A percentile compares a stretch with the other conserved stretches of the same genome.
Conservation (phyloP, 2,113 vertebrate genomes). For the Trematocara zebra region DNA sequence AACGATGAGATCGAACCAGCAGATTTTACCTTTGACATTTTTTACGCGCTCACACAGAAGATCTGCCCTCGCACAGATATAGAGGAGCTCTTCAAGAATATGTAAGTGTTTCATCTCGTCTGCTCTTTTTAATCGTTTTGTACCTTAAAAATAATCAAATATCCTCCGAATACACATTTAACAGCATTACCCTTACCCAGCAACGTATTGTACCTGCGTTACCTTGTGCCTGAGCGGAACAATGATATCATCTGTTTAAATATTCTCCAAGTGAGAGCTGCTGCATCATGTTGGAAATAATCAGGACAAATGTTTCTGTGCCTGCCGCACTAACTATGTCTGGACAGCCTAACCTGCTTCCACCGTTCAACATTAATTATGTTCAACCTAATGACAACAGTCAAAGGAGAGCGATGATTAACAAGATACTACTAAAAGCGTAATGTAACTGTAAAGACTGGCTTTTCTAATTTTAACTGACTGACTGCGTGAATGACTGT, state of each 20-base stretch:
- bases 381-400: constrained; percentile 69
- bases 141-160: neutral
- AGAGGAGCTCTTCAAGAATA: constrained; percentile 96
- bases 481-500: constrained; percentile 44
- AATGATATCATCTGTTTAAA: neutral
- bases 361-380: constrained; percentile 78
- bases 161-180: neutral
- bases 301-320: constrained; percentile 57
- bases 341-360: constrained; percentile 82
- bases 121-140: neutral
- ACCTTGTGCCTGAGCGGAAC: neutral
- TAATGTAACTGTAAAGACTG: constrained; percentile 7
- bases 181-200: neutral
- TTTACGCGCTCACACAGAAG: constrained; percentile 98
- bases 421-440: constrained; percentile 30
- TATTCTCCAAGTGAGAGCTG: neutral
- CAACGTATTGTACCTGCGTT: neutral
- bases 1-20: constrained; percentile 96
- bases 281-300: constrained; percentile 22
- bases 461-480: constrained; percentile 36
- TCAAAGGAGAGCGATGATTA: neutral
- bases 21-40: constrained; percentile 94
- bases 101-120: constrained; percentile 76
- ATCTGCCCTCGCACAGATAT: constrained; percentile 98
- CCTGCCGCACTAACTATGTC: constrained; percentile 86